phyloP scores from a whole-genome alignment of 2,797 vertebrate genomes.

The Danio kyathit region DNA sequence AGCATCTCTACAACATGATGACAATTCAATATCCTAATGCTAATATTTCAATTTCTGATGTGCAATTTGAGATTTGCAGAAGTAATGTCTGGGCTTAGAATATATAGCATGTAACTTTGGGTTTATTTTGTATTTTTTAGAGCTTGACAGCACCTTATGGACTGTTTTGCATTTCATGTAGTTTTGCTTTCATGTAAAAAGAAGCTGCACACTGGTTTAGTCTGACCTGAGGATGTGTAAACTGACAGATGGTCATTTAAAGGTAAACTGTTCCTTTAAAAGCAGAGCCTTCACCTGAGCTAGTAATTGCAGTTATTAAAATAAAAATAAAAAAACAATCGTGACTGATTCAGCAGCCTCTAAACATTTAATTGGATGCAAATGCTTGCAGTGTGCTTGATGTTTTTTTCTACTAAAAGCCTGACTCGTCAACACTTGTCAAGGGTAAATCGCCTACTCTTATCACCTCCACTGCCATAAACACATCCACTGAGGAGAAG shows the following conservation, averaged over 20 bases:
- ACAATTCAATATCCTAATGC: too few species aligned
- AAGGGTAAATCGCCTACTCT: slow-evolving; percentile 13
- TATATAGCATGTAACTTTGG: background rate
- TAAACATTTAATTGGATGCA: slow-evolving; percentile 32
- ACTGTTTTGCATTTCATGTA: background rate
- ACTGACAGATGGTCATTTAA: background rate
- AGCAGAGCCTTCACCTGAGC: slow-evolving; percentile 9
- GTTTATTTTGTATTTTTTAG: background rate
- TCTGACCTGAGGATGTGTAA: background rate
- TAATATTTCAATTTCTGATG: too few species aligned
- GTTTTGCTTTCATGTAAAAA: background rate
- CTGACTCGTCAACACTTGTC: slow-evolving; percentile 14
- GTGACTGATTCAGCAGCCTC: background rate
- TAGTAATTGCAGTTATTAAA: slow-evolving; percentile 13
- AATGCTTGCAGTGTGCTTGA: slow-evolving; percentile 17
- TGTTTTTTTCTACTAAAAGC: slow-evolving; percentile 14
- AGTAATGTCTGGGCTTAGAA: too few species aligned
- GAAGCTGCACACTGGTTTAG: background rate
- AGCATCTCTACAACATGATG: too few species aligned
- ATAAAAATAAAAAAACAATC: background rate
- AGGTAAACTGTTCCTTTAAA: background rate
- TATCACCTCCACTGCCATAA: slow-evolving; percentile 11
- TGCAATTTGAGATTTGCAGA: too few species aligned
- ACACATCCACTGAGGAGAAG: slow-evolving; percentile 9
- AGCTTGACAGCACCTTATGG: background rate